A percentile compares a stretch with the other conserved stretches of the same genome.
Conservation (phyloP, 2,797 vertebrate genomes). For the Helostoma temminkii region DNA sequence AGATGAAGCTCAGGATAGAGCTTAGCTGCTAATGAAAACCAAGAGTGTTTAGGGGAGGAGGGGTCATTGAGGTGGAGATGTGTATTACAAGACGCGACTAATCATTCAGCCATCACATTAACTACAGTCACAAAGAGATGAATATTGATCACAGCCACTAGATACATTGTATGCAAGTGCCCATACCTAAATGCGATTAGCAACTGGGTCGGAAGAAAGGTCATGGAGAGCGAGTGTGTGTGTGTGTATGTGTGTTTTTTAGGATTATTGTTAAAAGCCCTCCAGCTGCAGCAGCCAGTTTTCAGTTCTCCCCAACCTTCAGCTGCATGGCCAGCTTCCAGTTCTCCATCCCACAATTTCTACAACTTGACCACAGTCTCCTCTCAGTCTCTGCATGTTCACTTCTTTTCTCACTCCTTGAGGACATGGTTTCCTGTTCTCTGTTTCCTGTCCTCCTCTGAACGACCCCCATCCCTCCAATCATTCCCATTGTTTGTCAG, state of each 20-base stretch:
- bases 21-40: constrained; percentile 54
- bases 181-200: constrained; percentile 51
- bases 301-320: constrained; percentile 48
- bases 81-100: constrained; percentile 59
- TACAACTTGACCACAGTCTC: constrained; percentile 69
- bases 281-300: constrained; percentile 35
- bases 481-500: constrained; percentile 73
- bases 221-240: constrained; percentile 8
- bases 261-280: constrained; percentile 52
- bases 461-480: constrained; percentile 49
- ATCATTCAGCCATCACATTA: constrained; percentile 71
- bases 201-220: constrained; percentile 38
- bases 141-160: constrained; percentile 58
- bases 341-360: constrained; percentile 56
- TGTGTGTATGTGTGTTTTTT: constrained; percentile 27
- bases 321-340: constrained; percentile 69
- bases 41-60: constrained; percentile 21
- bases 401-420: constrained; percentile 63
- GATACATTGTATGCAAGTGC: constrained; percentile 42
- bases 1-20: constrained; percentile 41
- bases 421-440: constrained; percentile 76
- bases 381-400: constrained; percentile 61
- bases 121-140: constrained; percentile 56
- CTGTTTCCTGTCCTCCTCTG: constrained; percentile 72
- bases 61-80: constrained; percentile 50